Evolutionary conservation across 2,113 vertebrate species (phyloP).

Genomic region (Platysteira castanea): DNA sequence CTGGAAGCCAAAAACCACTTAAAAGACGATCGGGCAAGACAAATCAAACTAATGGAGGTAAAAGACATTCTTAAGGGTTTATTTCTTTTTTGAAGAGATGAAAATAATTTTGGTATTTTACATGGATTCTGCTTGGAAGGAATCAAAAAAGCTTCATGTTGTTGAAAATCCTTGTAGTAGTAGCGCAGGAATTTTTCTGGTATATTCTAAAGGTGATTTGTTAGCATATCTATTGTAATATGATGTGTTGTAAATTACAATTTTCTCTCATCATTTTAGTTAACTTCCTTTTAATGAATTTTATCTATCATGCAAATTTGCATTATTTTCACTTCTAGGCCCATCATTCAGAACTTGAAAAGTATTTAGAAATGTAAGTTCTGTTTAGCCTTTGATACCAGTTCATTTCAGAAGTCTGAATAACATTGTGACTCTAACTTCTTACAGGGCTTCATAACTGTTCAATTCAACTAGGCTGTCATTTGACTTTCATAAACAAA

Average conservation of each 20-base stretch:
- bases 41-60: conserved; percentile 91
- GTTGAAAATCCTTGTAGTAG: background rate
- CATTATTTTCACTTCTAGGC: background rate
- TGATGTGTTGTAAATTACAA: background rate
- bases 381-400: background rate
- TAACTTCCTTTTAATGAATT: background rate
- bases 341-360: background rate
- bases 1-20: conserved; percentile 77
- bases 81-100: background rate
- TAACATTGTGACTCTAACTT: background rate
- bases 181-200: background rate
- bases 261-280: background rate
- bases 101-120: background rate
- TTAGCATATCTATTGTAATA: background rate
- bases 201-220: background rate
- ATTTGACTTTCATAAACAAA: background rate
- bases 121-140: background rate
- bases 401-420: background rate
- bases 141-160: background rate
- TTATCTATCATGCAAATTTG: background rate
- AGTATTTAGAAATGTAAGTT: background rate
- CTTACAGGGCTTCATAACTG: background rate
- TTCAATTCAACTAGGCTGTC: background rate
- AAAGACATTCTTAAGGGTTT: background rate
- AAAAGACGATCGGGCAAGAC: conserved; percentile 83